These are phyloP conservation scores for Euleptes europaea DNA, from an alignment of 2,113 vertebrate species.

Conservation along the genomic window DNA sequence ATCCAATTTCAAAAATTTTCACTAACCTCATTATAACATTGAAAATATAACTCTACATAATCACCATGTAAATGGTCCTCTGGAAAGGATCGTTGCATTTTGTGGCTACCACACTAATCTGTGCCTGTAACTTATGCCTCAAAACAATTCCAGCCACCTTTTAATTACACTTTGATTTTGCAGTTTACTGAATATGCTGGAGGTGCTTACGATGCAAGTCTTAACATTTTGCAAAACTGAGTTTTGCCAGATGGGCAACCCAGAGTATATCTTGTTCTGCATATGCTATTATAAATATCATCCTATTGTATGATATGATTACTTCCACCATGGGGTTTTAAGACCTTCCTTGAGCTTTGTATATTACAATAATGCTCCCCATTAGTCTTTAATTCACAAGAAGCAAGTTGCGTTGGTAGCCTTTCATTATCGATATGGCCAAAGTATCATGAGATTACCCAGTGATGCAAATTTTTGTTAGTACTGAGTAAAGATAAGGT, in stretches of 20 bases:
- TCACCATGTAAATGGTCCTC: slow-evolving; percentile 13
- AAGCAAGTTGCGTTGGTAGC: background rate
- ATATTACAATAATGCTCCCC: background rate
- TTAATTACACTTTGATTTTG: background rate
- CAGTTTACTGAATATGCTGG: background rate
- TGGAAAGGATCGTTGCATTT: slow-evolving; percentile 3
- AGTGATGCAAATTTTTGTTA: background rate
- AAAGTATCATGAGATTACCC: background rate
- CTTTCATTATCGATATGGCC: background rate
- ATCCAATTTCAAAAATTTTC: slow-evolving; percentile 23
- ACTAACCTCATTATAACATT: background rate
- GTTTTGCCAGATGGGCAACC: background rate
- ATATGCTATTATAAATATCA: background rate
- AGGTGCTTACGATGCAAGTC: background rate
- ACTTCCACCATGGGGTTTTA: background rate
- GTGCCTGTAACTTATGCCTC: background rate
- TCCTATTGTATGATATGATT: background rate
- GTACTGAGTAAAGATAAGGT: background rate
- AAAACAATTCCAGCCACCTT: background rate
- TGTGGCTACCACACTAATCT: background rate
- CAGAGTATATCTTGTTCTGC: background rate
- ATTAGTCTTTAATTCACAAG: background rate
- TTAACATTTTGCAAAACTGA: background rate
- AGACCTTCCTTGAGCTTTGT: background rate
- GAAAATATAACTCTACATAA: slow-evolving; percentile 13